Base-by-base conservation (phyloP, 2,888 invertebrate species). In the Drosophila tripunctata region DNA sequence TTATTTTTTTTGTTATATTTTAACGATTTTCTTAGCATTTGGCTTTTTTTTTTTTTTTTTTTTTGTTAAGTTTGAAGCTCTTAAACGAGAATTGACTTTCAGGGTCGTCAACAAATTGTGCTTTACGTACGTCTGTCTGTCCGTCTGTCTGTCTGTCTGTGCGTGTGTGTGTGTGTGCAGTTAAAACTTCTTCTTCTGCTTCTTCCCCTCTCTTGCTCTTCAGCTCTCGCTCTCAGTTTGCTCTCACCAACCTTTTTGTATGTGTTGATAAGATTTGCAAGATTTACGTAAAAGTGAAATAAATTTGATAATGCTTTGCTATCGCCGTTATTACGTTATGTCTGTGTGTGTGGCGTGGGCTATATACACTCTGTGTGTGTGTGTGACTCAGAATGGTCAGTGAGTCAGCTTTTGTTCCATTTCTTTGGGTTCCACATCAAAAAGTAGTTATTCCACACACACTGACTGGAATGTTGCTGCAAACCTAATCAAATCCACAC, bases 241-340 rank as follows among this genome's bases (percentile, higher is more conserved):
- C 21, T 10, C 56, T 14, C n/a, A 3, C 14, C 45, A 38, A 48
- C n/a, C n/a, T 17, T 31, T 40, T 41, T 31, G 4, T n/a, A n/a
- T n/a, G 19, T 60, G 45, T 71, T n/a, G 71, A 85, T 85, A 85
- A 80, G 79, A 80, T 82, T 85, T 78, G 78, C 45, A 38, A 80
- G 86, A 80, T 85, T 80, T 80, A 65, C 66, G 72, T 84, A 71
- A 64, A 84, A 66, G 61, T 66, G 22, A 43, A 70, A 62, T 56
- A 74, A 56, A 69, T 74, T 64, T 75, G 75, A 72, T 72, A 72
- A 69, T 65, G 50, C 69, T 31, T 21, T 21, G 30, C 24, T 62
- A 67, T 71, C 67, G 17, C 40, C 54, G n/a, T n/a, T n/a, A 68
- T 72, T 70, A 51, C 61, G 64, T 51, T 75, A 52, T 43, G 52